phyloP scores from a whole-genome alignment of 2,888 invertebrate species.

The Herminia tarsipennalis region DNA sequence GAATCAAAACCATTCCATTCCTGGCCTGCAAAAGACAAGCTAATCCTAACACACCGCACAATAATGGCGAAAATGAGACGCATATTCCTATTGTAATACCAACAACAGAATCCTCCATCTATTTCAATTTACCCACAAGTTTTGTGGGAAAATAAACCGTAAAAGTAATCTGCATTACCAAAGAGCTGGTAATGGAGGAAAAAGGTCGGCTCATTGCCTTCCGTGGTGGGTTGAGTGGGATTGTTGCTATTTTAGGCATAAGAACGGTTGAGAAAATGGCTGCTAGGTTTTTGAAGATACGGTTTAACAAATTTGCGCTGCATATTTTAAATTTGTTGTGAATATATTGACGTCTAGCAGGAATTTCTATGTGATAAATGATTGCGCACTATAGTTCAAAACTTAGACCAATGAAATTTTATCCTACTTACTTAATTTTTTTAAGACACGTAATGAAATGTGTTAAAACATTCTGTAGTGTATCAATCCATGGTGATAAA shows the following conservation, averaged over 20 bases:
- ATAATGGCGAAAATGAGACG: conserved; percentile 27
- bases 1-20: no score
- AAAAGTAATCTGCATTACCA: conserved; percentile 45
- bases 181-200: conserved; percentile 34
- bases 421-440: no score
- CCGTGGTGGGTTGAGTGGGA: conserved; percentile 1
- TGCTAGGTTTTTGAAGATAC: background rate
- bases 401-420: no score
- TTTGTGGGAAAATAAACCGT: conserved; percentile 36
- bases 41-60: conserved; percentile 22
- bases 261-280: conserved; percentile 2
- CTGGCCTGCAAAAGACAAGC: conserved; percentile 11
- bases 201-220: conserved; percentile 24
- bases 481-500: no score
- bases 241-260: background rate
- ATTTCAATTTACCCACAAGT: conserved; percentile 43
- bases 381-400: no score
- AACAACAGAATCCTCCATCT: conserved; percentile 33
- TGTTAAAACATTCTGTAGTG: no score
- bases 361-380: no score
- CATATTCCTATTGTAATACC: conserved; percentile 22
- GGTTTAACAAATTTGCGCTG: no score
- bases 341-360: no score
- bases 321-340: no score
- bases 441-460: no score